phyloP scores from a whole-genome alignment of 2,797 vertebrate species.

The Anniella stebbinsi region DNA sequence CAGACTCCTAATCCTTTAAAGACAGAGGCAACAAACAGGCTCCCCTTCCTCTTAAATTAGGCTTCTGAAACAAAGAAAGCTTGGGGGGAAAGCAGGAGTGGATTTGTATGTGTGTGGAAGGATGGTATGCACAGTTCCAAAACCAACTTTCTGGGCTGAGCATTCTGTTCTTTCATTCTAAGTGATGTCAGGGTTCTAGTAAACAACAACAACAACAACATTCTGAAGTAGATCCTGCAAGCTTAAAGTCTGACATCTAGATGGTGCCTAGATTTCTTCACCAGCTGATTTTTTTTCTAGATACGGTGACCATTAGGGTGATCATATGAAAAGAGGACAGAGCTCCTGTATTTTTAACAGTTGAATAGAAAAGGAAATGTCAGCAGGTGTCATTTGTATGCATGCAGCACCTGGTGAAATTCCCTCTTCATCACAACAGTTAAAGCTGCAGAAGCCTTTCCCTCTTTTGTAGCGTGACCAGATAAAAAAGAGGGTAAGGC shows the following conservation, averaged over 20 bases:
- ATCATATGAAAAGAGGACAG: too few species aligned
- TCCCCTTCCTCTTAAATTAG: neutral
- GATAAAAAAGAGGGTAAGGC: too few species aligned
- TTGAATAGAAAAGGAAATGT: too few species aligned
- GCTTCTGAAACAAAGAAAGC: neutral
- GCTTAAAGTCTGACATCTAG: neutral
- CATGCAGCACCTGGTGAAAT: too few species aligned
- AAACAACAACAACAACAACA: neutral
- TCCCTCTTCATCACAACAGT: too few species aligned
- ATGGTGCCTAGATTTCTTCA: neutral
- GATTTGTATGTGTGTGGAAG: neutral
- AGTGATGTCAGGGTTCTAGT: neutral
- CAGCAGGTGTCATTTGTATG: too few species aligned
- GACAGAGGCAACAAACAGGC: neutral
- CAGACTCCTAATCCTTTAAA: neutral
- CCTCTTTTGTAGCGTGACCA: too few species aligned
- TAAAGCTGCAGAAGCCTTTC: too few species aligned
- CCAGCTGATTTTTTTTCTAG: neutral
- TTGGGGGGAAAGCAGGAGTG: neutral
- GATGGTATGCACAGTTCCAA: neutral
- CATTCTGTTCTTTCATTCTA: neutral
- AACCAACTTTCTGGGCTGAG: neutral
- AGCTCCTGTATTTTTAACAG: too few species aligned
- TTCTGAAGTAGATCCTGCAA: neutral
- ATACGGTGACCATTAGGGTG: neutral